A percentile compares a stretch with the other conserved stretches of the same genome.
Evolutionary conservation across 2,888 invertebrate genomes (phyloP).

Genomic region (Aspidiotus rigidus): DNA sequence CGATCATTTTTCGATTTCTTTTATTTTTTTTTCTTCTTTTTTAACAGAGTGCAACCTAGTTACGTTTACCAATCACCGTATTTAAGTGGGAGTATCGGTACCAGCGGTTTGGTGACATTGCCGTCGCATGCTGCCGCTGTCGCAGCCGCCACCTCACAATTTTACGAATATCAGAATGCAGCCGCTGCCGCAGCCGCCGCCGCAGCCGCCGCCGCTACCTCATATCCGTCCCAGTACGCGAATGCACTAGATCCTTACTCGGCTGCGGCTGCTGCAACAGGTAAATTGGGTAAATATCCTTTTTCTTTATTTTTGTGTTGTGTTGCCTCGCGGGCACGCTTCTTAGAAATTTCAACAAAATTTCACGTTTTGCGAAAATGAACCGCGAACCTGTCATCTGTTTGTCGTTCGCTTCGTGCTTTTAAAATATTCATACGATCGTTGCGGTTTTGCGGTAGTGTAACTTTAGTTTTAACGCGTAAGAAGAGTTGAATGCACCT

Average conservation of each 20-base stretch:
- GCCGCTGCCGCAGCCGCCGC: slow-evolving; percentile 60
- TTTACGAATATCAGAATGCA: slow-evolving; percentile 71
- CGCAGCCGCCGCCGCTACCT: slow-evolving; percentile 54
- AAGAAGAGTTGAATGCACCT: too few species aligned
- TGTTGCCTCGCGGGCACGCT: background rate
- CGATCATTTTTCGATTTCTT: background rate
- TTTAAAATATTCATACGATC: too few species aligned
- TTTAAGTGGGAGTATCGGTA: slow-evolving; percentile 48
- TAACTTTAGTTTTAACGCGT: too few species aligned
- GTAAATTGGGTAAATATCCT: slow-evolving; percentile 44
- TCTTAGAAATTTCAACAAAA: too few species aligned
- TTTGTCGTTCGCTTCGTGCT: too few species aligned
- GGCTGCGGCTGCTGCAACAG: slow-evolving; percentile 58
- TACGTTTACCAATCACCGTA: slow-evolving; percentile 69
- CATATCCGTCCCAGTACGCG: slow-evolving; percentile 63
- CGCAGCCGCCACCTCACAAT: slow-evolving; percentile 66
- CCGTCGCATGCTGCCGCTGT: slow-evolving; percentile 49
- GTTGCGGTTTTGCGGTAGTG: too few species aligned
- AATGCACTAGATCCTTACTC: slow-evolving; percentile 65
- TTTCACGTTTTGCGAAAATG: too few species aligned
- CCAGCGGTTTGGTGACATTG: slow-evolving; percentile 46
- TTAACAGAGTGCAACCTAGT: slow-evolving; percentile 61
- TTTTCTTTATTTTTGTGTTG: background rate
- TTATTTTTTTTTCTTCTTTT: slow-evolving; percentile 34
- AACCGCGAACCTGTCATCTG: too few species aligned